Evolutionary conservation across 2,888 invertebrate species (phyloP).

Genomic region (Hirtodrosophila cameraria): DNA sequence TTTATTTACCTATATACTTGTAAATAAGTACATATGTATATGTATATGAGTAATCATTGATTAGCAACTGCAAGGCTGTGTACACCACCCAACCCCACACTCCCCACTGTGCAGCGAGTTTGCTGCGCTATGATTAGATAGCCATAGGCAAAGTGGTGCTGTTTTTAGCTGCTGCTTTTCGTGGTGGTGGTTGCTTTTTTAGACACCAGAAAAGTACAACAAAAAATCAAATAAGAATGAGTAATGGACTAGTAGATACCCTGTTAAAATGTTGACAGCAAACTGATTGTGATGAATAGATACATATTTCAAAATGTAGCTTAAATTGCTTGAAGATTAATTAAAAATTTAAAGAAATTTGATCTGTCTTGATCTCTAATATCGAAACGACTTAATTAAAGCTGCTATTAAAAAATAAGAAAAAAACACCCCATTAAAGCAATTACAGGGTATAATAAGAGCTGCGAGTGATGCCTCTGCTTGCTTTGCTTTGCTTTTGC

Average conservation of each 20-base stretch:
- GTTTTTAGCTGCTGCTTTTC: too few relatives aligned
- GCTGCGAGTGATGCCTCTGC: conserved; percentile 52
- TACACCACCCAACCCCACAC: conserved; percentile 2
- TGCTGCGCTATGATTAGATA: conserved; percentile 37
- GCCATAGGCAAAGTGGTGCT: conserved; percentile 16
- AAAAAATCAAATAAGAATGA: conserved; percentile 3
- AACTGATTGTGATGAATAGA: too few relatives aligned
- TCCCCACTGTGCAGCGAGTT: conserved; percentile 4
- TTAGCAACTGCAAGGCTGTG: conserved; percentile 55
- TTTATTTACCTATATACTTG: conserved; percentile 16
- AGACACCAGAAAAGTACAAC: background rate
- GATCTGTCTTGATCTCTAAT: too few relatives aligned
- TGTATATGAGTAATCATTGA: conserved; percentile 70
- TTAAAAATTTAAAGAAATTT: too few relatives aligned
- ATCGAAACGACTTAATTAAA: too few relatives aligned
- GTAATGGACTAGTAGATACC: too few relatives aligned
- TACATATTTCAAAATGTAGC: too few relatives aligned
- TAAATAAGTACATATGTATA: background rate
- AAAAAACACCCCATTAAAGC: too few relatives aligned
- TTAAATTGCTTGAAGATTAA: too few relatives aligned
- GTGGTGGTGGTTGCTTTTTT: conserved; percentile 19
- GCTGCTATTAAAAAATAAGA: too few relatives aligned
- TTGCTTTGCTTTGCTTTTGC: too few relatives aligned
- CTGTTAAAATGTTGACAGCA: too few relatives aligned
- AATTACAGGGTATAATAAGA: background rate